These are phyloP conservation scores for Prionailurus bengalensis DNA, from an alignment of 2,113 vertebrate genomes.

Conservation along the genomic window DNA sequence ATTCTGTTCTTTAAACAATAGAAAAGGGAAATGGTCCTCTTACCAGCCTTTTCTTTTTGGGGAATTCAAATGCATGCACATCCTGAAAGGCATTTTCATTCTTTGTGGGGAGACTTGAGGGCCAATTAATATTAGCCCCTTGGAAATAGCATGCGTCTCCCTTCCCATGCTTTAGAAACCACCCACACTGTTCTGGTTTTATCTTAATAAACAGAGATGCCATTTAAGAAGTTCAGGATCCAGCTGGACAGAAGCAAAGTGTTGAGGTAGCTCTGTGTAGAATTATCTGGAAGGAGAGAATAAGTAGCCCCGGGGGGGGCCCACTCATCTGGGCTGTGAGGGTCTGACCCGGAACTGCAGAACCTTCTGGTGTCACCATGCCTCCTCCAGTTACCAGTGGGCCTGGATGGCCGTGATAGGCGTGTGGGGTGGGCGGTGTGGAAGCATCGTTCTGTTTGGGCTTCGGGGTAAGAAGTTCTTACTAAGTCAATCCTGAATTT, in stretches of 20 bases:
- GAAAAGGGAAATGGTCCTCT: slow-evolving; percentile 50
- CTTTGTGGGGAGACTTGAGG: not conserved
- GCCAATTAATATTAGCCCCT: not conserved
- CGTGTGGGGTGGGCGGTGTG: rapidly evolving
- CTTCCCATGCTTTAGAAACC: not conserved
- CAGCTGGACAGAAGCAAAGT: not conserved
- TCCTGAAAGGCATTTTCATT: slow-evolving; percentile 65
- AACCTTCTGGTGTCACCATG: rapidly evolving
- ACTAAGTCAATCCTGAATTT: not conserved
- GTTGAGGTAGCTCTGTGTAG: not conserved
- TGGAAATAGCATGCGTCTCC: not conserved
- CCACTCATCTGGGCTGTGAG: rapidly evolving
- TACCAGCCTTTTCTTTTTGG: not conserved
- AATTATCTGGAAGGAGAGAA: not conserved
- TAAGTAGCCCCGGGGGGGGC: rapidly evolving
- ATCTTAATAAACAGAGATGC: not conserved
- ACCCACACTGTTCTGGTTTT: not conserved
- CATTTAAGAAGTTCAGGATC: not conserved
- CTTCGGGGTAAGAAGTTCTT: not conserved
- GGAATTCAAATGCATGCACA: slow-evolving; percentile 41
- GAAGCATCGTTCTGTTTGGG: not conserved
- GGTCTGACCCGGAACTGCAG: rapidly evolving
- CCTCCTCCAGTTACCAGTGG: rapidly evolving
- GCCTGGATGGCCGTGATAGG: rapidly evolving
- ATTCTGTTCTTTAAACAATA: slow-evolving; percentile 70